phyloP scores from a whole-genome alignment of 2,888 invertebrate genomes.

The Deilephila elpenor region DNA sequence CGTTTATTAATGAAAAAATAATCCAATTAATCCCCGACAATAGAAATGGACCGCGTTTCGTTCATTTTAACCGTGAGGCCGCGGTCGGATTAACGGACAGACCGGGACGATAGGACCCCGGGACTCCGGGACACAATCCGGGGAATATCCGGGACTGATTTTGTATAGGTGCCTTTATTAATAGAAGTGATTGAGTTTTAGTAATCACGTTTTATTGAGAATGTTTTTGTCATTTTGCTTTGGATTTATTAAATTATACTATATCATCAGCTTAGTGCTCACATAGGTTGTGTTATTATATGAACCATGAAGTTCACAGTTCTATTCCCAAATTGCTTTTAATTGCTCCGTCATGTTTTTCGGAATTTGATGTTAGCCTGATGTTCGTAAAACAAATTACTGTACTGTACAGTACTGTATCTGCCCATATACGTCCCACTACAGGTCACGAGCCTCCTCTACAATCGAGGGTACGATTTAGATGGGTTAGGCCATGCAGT shows the following conservation, averaged over 20 bases:
- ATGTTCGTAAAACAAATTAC: too few species aligned
- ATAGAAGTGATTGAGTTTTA: neutral
- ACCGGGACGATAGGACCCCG: neutral
- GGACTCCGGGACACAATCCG: neutral
- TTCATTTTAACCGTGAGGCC: conserved; percentile 33
- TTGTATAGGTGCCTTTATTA: neutral
- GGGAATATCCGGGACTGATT: conserved; percentile 7
- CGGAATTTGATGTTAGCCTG: neutral
- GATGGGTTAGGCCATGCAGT: too few species aligned
- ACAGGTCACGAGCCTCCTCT: too few species aligned
- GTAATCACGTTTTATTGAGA: neutral
- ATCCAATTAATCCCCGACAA: conserved; percentile 43
- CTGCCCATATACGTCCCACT: too few species aligned
- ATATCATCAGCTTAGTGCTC: too few species aligned
- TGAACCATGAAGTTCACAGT: too few species aligned
- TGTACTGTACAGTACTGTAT: too few species aligned
- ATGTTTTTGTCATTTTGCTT: neutral
- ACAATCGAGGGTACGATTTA: too few species aligned
- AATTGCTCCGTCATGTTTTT: neutral
- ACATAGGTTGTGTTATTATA: too few species aligned
- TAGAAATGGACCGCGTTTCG: conserved; percentile 41
- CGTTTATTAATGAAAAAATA: conserved; percentile 36
- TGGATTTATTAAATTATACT: neutral
- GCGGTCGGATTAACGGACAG: conserved; percentile 25
- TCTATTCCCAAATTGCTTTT: neutral